Percentiles rank a stretch among this genome's conserved stretches.
Evolutionary conservation across 2,888 invertebrate species (phyloP).

Genomic region (Strigamia transsilvanica): DNA sequence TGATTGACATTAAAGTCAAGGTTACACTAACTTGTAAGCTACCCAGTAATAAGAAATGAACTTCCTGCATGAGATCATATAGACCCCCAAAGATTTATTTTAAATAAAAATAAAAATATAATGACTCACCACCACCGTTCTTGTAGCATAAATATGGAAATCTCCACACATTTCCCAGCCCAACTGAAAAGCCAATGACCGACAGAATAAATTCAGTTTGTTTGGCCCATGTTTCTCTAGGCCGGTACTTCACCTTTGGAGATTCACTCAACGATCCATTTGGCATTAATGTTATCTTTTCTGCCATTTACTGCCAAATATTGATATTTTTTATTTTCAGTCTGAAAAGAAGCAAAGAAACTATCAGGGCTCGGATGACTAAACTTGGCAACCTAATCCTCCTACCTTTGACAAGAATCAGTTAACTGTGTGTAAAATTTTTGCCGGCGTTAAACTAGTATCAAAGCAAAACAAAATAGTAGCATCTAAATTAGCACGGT

Average conservation of each 20-base stretch:
- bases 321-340: background rate
- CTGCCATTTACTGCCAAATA: background rate
- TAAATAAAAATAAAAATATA: background rate
- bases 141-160: constrained; percentile 80
- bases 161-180: constrained; percentile 89
- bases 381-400: background rate
- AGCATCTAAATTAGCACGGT: too few species aligned
- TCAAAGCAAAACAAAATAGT: too few species aligned
- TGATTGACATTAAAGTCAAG: constrained; percentile 26
- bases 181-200: constrained; percentile 87
- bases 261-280: constrained; percentile 8
- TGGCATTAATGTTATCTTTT: constrained; percentile 4
- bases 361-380: background rate
- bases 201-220: constrained; percentile 89
- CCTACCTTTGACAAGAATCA: background rate
- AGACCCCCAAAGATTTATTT: background rate
- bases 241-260: constrained; percentile 40
- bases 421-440: too few species aligned
- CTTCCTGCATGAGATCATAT: background rate
- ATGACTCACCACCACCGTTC: constrained; percentile 63
- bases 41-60: background rate
- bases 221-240: constrained; percentile 74
- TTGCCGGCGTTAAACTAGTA: too few species aligned
- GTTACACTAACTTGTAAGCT: background rate
- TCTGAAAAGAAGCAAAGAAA: background rate